These are phyloP conservation scores for Tachysurus vachellii DNA, from an alignment of 2,113 vertebrate species.

Conservation along the genomic window DNA sequence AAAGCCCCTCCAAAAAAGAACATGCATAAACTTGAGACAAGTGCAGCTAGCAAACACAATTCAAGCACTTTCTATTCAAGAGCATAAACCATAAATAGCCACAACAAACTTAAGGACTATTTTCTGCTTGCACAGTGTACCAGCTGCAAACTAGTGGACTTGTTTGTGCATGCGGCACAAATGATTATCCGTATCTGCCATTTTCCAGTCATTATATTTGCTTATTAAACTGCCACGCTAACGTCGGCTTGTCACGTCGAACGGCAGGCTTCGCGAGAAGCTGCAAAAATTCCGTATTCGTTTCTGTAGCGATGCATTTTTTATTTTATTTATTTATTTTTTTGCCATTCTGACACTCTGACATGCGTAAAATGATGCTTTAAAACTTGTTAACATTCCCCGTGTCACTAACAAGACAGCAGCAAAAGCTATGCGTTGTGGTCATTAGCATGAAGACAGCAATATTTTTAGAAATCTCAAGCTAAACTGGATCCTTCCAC, in stretches of 20 bases:
- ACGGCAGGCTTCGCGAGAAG: conserved; percentile 20
- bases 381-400: background rate
- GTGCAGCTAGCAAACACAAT: conserved; percentile 26
- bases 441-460: conserved; percentile 16
- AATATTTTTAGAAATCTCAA: conserved; percentile 1
- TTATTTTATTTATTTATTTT: background rate
- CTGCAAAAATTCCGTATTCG: conserved; percentile 12
- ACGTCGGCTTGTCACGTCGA: conserved; percentile 17
- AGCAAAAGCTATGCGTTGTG: background rate
- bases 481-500: conserved; percentile 18
- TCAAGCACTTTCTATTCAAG: conserved; percentile 23
- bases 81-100: conserved; percentile 19
- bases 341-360: conserved; percentile 8
- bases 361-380: conserved; percentile 23
- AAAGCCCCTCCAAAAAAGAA: conserved; percentile 30
- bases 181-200: conserved; percentile 26
- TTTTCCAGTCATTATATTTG: conserved; percentile 38
- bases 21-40: background rate
- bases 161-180: conserved; percentile 25
- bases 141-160: background rate
- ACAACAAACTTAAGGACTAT: conserved; percentile 11
- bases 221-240: conserved; percentile 40
- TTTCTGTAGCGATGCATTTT: conserved; percentile 19
- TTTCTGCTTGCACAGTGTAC: background rate
- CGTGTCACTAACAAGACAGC: conserved; percentile 20